Base-by-base conservation (phyloP, 2,888 invertebrate genomes). In the Agelastica alni region DNA sequence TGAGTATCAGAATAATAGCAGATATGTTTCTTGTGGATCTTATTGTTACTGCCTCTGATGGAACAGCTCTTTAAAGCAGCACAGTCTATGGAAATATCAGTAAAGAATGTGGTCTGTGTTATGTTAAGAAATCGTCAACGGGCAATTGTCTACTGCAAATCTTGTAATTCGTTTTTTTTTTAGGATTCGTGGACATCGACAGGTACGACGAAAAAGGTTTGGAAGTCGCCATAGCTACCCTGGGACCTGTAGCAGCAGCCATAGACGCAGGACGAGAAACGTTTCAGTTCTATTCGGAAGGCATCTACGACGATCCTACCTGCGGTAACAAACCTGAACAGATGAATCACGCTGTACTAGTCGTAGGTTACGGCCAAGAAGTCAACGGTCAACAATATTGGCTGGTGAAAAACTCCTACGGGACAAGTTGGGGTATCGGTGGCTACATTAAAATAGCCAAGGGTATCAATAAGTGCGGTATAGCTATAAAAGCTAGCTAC, bases 191-290 rank as follows among this genome's bases (percentile, higher is more conserved):
- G 49, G 89, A 91, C 72, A 79, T 95, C 55, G 84, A 87, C 1
- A 67, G 79, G 49, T 90, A 88, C 1, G 83, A 86, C 71, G 96
- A 96, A 77, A 72, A 82, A 12, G 85, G 85, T 68, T 79, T 96
- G 69, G 83, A 84, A 78, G 77, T 81, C 59, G 95, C 93, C 4
- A 84, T 94, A 41, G 93, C 93, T 51, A 89, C 89, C 0, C 75
- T 89, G 57, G 95, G 95, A 1, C 96, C 96, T 6, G 82, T 95
- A 22, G 84, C 93, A 5, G 88, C 92, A 34, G 94, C 92, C 67
- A 93, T 96, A 70, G 94, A 96, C 79, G 95, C 95, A 49, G 86
- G 88, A 36, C 89, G 86, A 63, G 81, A 85, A 69, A 85, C 87
- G 56, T 93, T 95, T 85, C 93, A 94, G 78, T 87, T 91, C 74